Percentiles rank a stretch among this genome's conserved stretches.
Conservation (phyloP, 2,888 invertebrate species). For the Prostheceraeus crozeri region DNA sequence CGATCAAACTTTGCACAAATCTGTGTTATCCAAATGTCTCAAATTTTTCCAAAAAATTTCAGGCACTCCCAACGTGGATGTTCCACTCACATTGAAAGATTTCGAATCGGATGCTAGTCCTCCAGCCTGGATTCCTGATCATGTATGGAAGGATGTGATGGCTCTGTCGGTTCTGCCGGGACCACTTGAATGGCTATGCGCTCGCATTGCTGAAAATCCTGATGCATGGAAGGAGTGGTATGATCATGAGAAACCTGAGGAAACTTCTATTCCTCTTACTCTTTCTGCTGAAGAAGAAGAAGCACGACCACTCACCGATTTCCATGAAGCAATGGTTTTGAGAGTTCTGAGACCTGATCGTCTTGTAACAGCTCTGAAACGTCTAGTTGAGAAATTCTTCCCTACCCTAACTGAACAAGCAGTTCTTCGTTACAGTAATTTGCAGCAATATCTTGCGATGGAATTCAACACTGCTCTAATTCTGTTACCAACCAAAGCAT, state of each 20-base stretch:
- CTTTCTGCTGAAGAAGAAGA: background rate
- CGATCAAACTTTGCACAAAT: no score
- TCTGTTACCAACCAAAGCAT: conserved; percentile 44
- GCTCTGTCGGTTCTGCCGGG: conserved; percentile 54
- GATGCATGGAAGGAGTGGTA: conserved; percentile 52
- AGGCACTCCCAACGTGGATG: conserved; percentile 1
- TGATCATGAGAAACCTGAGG: conserved; percentile 46
- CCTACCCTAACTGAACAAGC: conserved; percentile 45
- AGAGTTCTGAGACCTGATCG: conserved; percentile 54
- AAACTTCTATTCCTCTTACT: conserved; percentile 6
- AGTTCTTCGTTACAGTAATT: no score
- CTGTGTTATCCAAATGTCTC: no score
- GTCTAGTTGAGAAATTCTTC: conserved; percentile 46
- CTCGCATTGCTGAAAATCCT: conserved; percentile 47
- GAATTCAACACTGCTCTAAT: conserved; percentile 48
- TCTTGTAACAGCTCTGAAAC: conserved; percentile 48
- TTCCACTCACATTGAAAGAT: conserved; percentile 41
- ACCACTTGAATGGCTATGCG: conserved; percentile 52
- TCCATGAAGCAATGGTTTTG: conserved; percentile 53
- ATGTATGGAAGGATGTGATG: conserved; percentile 55
- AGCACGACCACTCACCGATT: conserved; percentile 41
- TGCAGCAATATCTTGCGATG: conserved; percentile 38
- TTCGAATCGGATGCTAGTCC: conserved; percentile 49
- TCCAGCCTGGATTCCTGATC: conserved; percentile 50
- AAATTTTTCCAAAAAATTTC: background rate